These are phyloP conservation scores for Echeneis naucrates DNA, from an alignment of 2,797 vertebrate species.

Conservation along the genomic window DNA sequence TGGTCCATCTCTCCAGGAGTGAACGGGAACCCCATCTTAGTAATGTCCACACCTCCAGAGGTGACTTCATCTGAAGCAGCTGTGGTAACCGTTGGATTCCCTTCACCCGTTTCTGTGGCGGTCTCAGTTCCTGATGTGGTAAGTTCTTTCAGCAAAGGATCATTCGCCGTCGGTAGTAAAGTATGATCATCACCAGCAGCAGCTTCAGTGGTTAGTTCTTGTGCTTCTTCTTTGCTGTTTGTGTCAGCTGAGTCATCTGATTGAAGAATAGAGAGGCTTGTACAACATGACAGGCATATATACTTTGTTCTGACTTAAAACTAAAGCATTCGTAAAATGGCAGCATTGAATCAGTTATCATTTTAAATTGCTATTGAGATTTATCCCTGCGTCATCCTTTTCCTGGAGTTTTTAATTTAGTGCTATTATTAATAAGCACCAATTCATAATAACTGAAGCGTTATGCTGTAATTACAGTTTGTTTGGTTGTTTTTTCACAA, in stretches of 20 bases:
- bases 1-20: background rate
- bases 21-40: background rate
- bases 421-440: too few relatives aligned
- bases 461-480: too few relatives aligned
- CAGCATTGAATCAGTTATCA: background rate
- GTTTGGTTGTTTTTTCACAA: too few relatives aligned
- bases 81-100: background rate
- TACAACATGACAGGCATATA: background rate
- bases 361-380: background rate
- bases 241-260: background rate
- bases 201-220: background rate
- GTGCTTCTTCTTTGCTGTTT: background rate
- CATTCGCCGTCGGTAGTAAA: too few relatives aligned
- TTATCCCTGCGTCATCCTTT: background rate
- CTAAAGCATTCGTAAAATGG: background rate
- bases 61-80: background rate
- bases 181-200: background rate
- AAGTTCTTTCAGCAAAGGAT: too few relatives aligned
- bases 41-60: background rate
- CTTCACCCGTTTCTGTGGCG: background rate
- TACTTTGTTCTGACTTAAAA: background rate
- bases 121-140: rapidly evolving
- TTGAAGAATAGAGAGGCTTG: background rate
- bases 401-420: background rate
- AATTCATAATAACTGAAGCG: too few relatives aligned